phyloP scores from a whole-genome alignment of 2,113 vertebrate species.

The Edolisoma coerulescens region DNA sequence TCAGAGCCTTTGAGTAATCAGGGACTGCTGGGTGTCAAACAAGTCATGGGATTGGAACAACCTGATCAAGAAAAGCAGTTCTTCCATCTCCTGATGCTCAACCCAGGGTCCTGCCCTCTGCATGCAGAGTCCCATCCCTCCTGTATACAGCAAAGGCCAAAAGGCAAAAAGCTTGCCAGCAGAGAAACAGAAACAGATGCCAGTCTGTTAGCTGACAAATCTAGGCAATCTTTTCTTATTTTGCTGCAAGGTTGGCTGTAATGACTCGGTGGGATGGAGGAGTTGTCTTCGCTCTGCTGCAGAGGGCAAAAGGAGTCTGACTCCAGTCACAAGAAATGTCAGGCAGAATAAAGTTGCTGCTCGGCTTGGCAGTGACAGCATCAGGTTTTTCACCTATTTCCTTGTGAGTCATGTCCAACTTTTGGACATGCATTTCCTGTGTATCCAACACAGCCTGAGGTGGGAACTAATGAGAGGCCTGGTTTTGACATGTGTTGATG shows the following conservation, averaged over 20 bases:
- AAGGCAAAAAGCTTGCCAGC: background rate
- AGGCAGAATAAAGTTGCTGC: background rate
- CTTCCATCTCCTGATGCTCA: background rate
- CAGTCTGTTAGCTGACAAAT: background rate
- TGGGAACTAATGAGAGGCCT: background rate
- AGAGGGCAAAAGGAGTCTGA: background rate
- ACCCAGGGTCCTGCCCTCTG: background rate
- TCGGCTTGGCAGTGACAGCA: background rate
- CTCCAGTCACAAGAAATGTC: background rate
- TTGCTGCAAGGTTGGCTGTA: background rate
- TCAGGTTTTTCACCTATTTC: background rate
- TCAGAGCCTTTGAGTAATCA: background rate
- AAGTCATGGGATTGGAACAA: background rate
- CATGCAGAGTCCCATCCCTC: background rate
- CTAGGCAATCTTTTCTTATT: background rate
- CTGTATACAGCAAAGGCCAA: background rate
- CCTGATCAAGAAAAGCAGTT: background rate
- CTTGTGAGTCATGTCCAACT: background rate
- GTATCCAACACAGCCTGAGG: background rate
- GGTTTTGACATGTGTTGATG: slow-evolving; percentile 21
- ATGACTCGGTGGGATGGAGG: background rate
- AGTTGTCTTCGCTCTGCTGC: accelerated
- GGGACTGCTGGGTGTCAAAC: background rate
- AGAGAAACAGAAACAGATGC: background rate
- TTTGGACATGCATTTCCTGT: background rate